Percentiles rank a stretch among this genome's conserved stretches.
phyloP scores from a whole-genome alignment of 2,797 vertebrate genomes.

The Sylvilagus floridanus region DNA sequence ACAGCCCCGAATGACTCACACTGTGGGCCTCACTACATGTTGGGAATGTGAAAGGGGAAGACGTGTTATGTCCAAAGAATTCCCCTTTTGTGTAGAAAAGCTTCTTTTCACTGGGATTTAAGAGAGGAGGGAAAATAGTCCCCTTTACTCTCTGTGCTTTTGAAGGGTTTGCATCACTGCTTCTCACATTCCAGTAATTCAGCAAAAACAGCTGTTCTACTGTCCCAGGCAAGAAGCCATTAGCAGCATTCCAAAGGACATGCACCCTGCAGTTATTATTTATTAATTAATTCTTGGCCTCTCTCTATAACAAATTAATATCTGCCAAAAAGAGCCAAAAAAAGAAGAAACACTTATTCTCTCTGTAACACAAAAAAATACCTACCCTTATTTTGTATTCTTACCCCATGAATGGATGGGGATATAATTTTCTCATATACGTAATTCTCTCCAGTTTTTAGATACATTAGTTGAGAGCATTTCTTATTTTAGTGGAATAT shows the following conservation, averaged over 20 bases:
- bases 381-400: background rate
- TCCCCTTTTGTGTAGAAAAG: constrained; percentile 82
- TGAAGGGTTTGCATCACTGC: constrained; percentile 82
- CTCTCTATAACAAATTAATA: background rate
- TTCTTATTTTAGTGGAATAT: background rate
- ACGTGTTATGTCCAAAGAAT: constrained; percentile 64
- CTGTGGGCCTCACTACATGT: background rate
- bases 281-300: constrained; percentile 47
- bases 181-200: constrained; percentile 77
- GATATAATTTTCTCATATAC: background rate
- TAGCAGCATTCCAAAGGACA: constrained; percentile 78
- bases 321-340: background rate
- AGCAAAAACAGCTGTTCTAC: constrained; percentile 83
- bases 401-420: background rate
- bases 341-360: background rate
- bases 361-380: background rate
- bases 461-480: background rate
- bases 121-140: background rate
- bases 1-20: background rate
- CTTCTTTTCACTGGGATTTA: constrained; percentile 80
- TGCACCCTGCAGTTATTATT: constrained; percentile 39
- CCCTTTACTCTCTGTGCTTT: constrained; percentile 78
- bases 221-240: constrained; percentile 66
- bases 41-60: background rate
- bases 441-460: background rate